These are phyloP conservation scores for Passer domesticus DNA, from an alignment of 2,113 vertebrate species.

Conservation along the genomic window DNA sequence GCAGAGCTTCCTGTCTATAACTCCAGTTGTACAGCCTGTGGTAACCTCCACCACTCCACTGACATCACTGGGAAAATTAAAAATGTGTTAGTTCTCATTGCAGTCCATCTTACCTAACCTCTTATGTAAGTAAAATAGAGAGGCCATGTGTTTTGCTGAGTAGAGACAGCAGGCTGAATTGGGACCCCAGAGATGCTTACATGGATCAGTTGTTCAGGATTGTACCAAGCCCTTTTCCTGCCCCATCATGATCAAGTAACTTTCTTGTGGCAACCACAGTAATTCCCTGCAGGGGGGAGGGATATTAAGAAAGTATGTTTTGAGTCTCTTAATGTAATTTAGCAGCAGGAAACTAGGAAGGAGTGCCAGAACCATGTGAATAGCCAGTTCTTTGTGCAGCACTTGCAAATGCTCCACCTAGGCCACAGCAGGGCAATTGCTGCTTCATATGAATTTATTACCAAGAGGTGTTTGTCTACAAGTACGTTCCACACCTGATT, in stretches of 20 bases:
- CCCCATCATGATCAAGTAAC: constrained; percentile 18
- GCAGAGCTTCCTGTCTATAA: neutral
- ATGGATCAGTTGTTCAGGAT: neutral
- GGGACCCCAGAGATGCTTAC: constrained; percentile 8
- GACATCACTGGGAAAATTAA: neutral
- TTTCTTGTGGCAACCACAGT: constrained; percentile 52
- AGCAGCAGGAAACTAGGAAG: constrained; percentile 59
- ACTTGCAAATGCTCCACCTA: constrained; percentile 29
- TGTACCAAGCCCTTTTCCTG: constrained; percentile 36
- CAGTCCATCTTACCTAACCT: neutral
- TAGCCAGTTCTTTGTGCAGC: constrained; percentile 36
- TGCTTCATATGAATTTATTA: neutral
- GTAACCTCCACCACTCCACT: neutral
- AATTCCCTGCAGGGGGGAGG: constrained; percentile 55
- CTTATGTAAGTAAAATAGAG: neutral
- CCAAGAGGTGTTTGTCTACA: constrained; percentile 26
- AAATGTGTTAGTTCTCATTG: neutral
- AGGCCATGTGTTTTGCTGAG: neutral
- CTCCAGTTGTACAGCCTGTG: neutral
- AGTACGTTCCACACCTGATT: neutral
- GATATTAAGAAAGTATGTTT: constrained; percentile 65
- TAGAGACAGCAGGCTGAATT: neutral
- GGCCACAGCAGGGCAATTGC: constrained; percentile 7
- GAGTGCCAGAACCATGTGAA: constrained; percentile 54
- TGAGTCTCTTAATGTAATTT: constrained; percentile 63